Conservation (phyloP, 1,140 invertebrate species). For the Ostrea edulis region DNA sequence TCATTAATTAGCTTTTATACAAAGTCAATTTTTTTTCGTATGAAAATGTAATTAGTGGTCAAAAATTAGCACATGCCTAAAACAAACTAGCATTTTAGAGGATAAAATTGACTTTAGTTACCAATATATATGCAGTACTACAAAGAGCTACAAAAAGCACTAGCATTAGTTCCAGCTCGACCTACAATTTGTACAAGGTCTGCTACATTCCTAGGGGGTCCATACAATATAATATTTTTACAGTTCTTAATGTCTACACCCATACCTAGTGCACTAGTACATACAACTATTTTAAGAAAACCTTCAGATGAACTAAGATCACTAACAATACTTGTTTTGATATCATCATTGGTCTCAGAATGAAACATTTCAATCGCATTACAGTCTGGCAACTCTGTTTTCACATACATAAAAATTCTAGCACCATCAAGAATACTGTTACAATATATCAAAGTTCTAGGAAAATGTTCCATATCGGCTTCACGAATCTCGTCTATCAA, state of each 20-base stretch:
- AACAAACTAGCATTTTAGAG: no score
- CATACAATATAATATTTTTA: slow-evolving; percentile 37
- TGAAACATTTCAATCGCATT: slow-evolving; percentile 43
- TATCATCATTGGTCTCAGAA: slow-evolving; percentile 39
- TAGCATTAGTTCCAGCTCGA: background rate
- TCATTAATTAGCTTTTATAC: no score
- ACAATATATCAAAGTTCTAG: slow-evolving; percentile 35
- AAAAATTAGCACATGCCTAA: no score
- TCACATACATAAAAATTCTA: slow-evolving; percentile 7
- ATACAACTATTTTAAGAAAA: no score
- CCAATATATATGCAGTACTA: no score
- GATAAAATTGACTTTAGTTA: no score
- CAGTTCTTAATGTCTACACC: background rate
- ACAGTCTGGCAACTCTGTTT: background rate
- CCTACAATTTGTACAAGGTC: slow-evolving; percentile 42
- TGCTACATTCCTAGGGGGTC: background rate
- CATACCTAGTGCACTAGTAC: no score
- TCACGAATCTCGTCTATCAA: slow-evolving; percentile 15
- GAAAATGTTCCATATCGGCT: background rate
- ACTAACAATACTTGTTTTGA: no score
- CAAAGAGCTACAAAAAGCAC: no score
- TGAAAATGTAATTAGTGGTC: no score
- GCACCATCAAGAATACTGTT: slow-evolving; percentile 21
- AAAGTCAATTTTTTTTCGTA: no score
- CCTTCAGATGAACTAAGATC: no score